phyloP scores from a whole-genome alignment of 2,797 vertebrate genomes.

The Hemibagrus guttatus region DNA sequence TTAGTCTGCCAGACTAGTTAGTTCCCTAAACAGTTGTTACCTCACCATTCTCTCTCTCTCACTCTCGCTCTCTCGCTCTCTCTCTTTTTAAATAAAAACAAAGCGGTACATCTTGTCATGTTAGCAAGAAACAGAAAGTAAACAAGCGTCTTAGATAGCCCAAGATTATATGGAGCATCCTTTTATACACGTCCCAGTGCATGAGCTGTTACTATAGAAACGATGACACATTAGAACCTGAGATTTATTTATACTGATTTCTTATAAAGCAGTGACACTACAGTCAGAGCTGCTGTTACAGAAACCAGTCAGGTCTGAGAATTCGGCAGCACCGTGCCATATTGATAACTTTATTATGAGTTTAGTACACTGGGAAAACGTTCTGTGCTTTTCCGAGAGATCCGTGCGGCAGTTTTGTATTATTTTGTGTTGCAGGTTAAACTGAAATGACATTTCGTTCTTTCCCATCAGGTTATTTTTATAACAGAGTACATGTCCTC shows the following conservation, averaged over 20 bases:
- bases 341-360: neutral
- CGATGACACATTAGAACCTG: neutral
- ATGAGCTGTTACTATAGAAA: neutral
- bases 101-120: too few relatives aligned
- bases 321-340: neutral
- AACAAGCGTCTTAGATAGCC: neutral
- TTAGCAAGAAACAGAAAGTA: too few relatives aligned
- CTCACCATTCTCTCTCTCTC: neutral
- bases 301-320: neutral
- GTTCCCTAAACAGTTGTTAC: neutral
- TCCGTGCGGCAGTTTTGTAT: neutral
- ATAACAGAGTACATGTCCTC: slow-evolving; percentile 99
- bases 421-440: neutral
- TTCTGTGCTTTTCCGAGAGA: too few relatives aligned
- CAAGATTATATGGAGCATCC: neutral
- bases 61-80: too few relatives aligned
- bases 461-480: slow-evolving; percentile 88
- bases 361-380: neutral
- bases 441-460: neutral
- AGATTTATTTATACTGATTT: neutral
- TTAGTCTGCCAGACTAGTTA: neutral
- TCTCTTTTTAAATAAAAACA: too few relatives aligned
- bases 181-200: neutral
- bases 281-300: neutral
- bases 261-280: neutral